Evolutionary conservation across 2,888 invertebrate species (phyloP), one percentile per base, ranked within the genome.

Genomic region (Oscheius sp.): DNA sequence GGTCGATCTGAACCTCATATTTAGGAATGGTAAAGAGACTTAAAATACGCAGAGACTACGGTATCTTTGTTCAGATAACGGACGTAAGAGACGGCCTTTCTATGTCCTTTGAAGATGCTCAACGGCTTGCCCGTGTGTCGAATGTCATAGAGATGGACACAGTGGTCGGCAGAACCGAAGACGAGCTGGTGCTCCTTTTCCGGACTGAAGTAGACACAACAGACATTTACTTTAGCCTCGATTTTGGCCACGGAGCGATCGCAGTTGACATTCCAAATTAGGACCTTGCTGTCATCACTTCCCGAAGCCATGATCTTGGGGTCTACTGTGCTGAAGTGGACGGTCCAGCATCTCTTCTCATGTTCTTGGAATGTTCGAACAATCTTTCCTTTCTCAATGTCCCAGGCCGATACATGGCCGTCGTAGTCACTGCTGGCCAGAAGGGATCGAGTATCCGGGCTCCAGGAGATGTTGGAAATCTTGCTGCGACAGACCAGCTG

Each of bases 91-190:
- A 96, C 96, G 0, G 96, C 96, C 90, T 96, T 96, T 78, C 94
- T 92, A 89, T 96, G 96, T 50, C 96, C 95, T 85, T 93, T 93
- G 89, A 96, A 94, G 11, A 95, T 92, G 74, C 93, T 93, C 29
- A 96, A 91, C 0, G 96, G 93, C 79, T 93, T 93, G 75, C 94
- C 93, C 88, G 94, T 93, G 83, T 94, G 93, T 51, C 96, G 92
- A 81, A 96, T 92, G 91, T 96, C 96, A 90, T 96, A 96, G 89
- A 96, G 96, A 90, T 96, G 95, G 70, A 96, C 95, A 91, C 95
- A 95, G 90, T 96, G 96, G 91, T 96, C 96, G 91, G 96, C 96
- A n/a, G 95, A 95, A 13, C 96, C 96, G 91, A 96, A 96, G 1
- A 96, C 95, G 76, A 96, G 92, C 89, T 96, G 94, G 89, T 94